Conservation (phyloP, 1,140 invertebrate genomes). For the Branchinecta lindahli region DNA sequence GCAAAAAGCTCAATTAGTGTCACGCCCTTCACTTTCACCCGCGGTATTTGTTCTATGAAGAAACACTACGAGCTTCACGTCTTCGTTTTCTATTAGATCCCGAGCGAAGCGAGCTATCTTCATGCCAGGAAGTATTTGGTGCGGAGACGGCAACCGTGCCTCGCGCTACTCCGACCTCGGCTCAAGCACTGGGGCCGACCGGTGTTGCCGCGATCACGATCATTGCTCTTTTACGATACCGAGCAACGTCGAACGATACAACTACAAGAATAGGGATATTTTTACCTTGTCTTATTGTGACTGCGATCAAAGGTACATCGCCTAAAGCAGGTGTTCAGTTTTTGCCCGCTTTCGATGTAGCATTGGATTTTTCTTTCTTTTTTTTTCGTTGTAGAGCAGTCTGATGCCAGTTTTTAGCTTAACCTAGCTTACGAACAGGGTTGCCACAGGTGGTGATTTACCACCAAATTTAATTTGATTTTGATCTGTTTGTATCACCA, state of each 20-base stretch:
- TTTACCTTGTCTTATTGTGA: conserved; percentile 70
- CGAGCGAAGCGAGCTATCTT: conserved; percentile 26
- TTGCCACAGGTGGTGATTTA: no score
- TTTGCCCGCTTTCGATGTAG: background rate
- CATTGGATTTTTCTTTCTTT: background rate
- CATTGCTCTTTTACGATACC: conserved; percentile 49
- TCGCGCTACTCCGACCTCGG: conserved; percentile 51
- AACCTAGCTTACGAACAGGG: no score
- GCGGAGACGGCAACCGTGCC: conserved; percentile 55
- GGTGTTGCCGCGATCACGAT: conserved; percentile 60
- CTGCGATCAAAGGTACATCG: conserved; percentile 63
- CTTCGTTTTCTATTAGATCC: no score
- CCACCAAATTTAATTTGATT: no score
- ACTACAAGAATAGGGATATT: conserved; percentile 59
- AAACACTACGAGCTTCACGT: no score
- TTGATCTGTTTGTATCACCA: no score
- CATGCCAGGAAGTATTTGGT: conserved; percentile 43
- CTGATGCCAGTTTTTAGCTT: no score
- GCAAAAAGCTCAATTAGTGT: no score
- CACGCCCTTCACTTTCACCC: no score
- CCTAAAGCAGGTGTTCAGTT: conserved; percentile 2
- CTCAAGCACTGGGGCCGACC: conserved; percentile 44
- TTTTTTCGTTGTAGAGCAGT: background rate
- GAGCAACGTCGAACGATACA: conserved; percentile 47
- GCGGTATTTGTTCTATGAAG: no score